Base-by-base conservation (phyloP, 1,140 invertebrate genomes). In the Stratiolaelaps scimitus region DNA sequence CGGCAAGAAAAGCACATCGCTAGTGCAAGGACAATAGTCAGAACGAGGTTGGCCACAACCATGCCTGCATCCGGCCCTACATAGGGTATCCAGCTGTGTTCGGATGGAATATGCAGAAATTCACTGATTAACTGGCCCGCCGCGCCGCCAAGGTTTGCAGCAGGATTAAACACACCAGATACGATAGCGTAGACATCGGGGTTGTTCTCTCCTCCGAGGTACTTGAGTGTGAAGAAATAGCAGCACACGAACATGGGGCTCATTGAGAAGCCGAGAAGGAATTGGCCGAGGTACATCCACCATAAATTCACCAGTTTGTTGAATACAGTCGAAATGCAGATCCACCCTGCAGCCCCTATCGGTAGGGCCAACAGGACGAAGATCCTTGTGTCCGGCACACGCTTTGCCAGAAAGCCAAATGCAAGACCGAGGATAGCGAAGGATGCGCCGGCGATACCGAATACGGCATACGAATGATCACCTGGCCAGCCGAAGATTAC, bases 291-390 rank as follows among this genome's bases (percentile, higher is more conserved):
- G 10, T 26, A 60, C 23, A 60, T 60, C 53, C 53, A 26, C 26
- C 17, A 26, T 15, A 60, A 10, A 19, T 60, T 10, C 23, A 17
- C 13, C 34, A 17, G 23, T 23, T 34, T 29, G 20, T 60, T 60
- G 23, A 60, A 60, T 19, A 60, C n/a, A 2, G 23, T 34, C 15
- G 53, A 60, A 10, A 60, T 26, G 17, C 15, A 34, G 5, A 26
- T 60, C 53, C 15, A 60, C 2, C 17, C 53, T 19, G 15, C 53
- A 26, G 23, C 23, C 26, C 26, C 23, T 26, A 26, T 2, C 13
- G 53, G 53, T 4, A 60, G 53, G 15, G 47, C 47, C 19, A 48
- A 34, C 53, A 60, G 53, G 15, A 60, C 53, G 15, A 29, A 26
- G 23, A 26, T 26, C 15, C 53, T 26, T 15, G 53, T 60, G 26